A percentile compares a stretch with the other conserved stretches of the same genome.
phyloP scores from a whole-genome alignment of 2,113 vertebrate genomes.

The Sylvilagus bachmani region DNA sequence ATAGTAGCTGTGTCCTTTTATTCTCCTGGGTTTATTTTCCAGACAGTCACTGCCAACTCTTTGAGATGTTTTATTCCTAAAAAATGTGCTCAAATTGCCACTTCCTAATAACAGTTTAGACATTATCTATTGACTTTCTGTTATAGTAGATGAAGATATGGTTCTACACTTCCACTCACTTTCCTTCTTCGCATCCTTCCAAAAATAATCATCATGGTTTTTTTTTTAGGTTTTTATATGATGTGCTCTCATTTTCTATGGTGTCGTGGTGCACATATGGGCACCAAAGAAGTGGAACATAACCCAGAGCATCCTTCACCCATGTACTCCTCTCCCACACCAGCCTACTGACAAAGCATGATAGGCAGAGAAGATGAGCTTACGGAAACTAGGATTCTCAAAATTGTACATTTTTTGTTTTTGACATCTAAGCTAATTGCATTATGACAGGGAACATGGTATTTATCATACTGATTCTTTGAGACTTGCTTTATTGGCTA shows the following conservation, averaged over 20 bases:
- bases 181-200: not conserved
- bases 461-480: not conserved
- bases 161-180: not conserved
- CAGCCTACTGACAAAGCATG: not conserved
- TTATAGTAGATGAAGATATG: not conserved
- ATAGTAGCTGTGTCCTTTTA: not conserved
- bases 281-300: not conserved
- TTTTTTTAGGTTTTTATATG: too few relatives aligned
- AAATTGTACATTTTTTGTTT: not conserved
- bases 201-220: not conserved
- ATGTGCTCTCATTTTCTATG: not conserved
- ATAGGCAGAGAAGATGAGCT: not conserved
- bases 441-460: not conserved
- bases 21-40: not conserved
- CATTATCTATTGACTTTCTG: not conserved
- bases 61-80: not conserved
- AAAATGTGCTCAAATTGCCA: not conserved
- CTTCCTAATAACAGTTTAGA: not conserved
- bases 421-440: not conserved
- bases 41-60: not conserved
- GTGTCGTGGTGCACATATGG: not conserved
- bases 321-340: not conserved
- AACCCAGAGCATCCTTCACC: not conserved
- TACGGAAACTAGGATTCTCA: not conserved
- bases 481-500: not conserved